Evolutionary conservation across 2,888 invertebrate species (phyloP).

Genomic region (Phalera bucephala): DNA sequence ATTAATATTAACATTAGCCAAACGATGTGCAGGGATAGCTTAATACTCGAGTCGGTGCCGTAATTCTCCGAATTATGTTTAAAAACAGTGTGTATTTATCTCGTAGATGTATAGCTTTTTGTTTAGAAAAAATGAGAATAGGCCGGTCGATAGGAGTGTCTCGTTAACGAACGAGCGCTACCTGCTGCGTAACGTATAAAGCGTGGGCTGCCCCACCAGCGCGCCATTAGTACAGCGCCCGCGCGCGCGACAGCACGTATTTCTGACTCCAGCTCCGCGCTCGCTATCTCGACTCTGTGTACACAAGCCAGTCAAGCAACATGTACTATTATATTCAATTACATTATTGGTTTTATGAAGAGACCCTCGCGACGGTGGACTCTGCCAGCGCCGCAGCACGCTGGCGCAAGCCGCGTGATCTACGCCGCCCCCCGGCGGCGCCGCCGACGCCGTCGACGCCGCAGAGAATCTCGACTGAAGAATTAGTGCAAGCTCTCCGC

Average conservation of each 20-base stretch:
- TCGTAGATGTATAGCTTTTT: conserved; percentile 53
- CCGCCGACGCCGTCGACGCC: conserved; percentile 74
- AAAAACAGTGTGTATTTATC: conserved; percentile 26
- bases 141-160: conserved; percentile 78
- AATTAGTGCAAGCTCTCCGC: conserved; percentile 82
- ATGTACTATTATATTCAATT: conserved; percentile 77
- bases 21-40: conserved; percentile 5
- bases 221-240: conserved; percentile 78
- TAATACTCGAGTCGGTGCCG: conserved; percentile 3
- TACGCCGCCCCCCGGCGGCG: conserved; percentile 70
- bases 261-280: conserved; percentile 65
- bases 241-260: conserved; percentile 79
- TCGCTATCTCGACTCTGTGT: conserved; percentile 78
- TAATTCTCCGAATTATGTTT: neutral
- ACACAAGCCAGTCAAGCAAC: conserved; percentile 68
- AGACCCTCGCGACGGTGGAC: conserved; percentile 71
- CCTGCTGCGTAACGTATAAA: conserved; percentile 78
- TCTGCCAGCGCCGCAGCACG: conserved; percentile 69
- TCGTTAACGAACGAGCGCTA: conserved; percentile 78
- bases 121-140: conserved; percentile 80
- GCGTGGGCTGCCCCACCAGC: conserved; percentile 77
- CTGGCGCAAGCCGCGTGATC: conserved; percentile 64
- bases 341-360: conserved; percentile 78
- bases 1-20: neutral
- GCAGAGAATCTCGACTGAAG: conserved; percentile 81